Evolutionary conservation across 2,113 vertebrate species (phyloP), one percentile per base, ranked within the genome.

Genomic region (Mesocricetus auratus): DNA sequence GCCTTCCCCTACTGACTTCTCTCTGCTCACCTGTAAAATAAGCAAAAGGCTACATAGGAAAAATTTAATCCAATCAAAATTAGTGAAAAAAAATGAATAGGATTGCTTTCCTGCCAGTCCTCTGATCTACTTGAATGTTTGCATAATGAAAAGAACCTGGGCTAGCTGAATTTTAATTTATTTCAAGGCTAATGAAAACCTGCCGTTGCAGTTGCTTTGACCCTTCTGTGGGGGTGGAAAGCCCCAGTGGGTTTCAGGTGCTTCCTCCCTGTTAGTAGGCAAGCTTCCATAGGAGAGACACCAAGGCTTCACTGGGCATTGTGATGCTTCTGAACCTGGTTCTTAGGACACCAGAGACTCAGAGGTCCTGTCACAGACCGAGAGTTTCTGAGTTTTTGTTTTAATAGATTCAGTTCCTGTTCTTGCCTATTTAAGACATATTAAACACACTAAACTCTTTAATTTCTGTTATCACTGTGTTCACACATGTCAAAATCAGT

Each of bases 21-120:
- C 1, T 93, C 89, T 90, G 74, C 88, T 91, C 8, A 11, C 66
- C 58, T 94, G 2, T 94, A 66, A 89, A 90, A 86, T n/a, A 39
- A 42, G 4, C 42, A 42, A 75, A 91, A 50, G 13, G 53, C n/a
- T 71, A 71, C 33, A 47, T 45, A 13, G 13, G 50, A 81, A 89
- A 39, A 13, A 10, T 5, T 4, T 36, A 88, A 75, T 89, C 24
- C 31, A 62, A 26, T 68, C 68, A 90, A 79, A 87, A 36, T 87
- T 83, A 78, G 21, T 87, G 24, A 5, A 31, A 69, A 22, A 21
- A 74, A 92, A 45, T 60, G 17, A 60, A 33, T 86, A 75, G 66
- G 15, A 87, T 69, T 93, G 39, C 33, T 77, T 85, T 66, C 26
- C 6, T 82, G 2, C 8, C 58, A 66, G 56, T 66, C 19, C 53